A percentile compares a stretch with the other conserved stretches of the same genome.
phyloP scores from a whole-genome alignment of 2,888 invertebrate species.

The Laothoe populi region DNA sequence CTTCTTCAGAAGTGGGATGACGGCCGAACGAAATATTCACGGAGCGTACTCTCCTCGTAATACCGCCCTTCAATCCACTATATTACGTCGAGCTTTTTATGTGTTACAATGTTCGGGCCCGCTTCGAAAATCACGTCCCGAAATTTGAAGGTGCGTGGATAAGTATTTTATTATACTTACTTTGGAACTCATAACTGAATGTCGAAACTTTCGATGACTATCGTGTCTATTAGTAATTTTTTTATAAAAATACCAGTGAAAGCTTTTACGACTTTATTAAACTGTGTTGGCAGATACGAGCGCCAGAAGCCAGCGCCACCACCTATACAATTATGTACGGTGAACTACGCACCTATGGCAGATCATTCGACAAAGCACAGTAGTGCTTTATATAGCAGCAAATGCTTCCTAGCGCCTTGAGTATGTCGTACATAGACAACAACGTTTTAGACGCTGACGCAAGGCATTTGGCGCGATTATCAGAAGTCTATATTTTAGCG shows the following conservation, averaged over 20 bases:
- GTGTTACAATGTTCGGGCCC: constrained; percentile 63
- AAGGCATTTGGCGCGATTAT: too few relatives aligned
- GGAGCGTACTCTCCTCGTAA: constrained; percentile 71
- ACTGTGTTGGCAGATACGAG: too few relatives aligned
- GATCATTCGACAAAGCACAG: too few relatives aligned
- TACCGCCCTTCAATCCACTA: constrained; percentile 70
- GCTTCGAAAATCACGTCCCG: constrained; percentile 55
- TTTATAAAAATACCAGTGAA: neutral
- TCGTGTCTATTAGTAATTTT: constrained; percentile 31
- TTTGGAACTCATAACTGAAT: constrained; percentile 51
- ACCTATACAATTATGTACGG: too few relatives aligned
- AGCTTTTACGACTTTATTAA: constrained; percentile 20
- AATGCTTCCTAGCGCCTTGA: too few relatives aligned
- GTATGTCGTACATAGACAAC: too few relatives aligned
- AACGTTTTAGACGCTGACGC: too few relatives aligned
- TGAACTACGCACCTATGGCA: too few relatives aligned
- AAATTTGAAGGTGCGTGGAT: constrained; percentile 54
- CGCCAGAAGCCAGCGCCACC: too few relatives aligned
- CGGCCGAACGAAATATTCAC: constrained; percentile 82
- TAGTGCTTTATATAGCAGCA: too few relatives aligned
- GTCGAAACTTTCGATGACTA: constrained; percentile 51
- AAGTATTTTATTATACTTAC: constrained; percentile 56
- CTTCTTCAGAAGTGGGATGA: constrained; percentile 83
- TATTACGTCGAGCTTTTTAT: constrained; percentile 70
- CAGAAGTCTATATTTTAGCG: too few relatives aligned